Conservation (phyloP, 2,797 vertebrate species). For the Harpagifer antarcticus region DNA sequence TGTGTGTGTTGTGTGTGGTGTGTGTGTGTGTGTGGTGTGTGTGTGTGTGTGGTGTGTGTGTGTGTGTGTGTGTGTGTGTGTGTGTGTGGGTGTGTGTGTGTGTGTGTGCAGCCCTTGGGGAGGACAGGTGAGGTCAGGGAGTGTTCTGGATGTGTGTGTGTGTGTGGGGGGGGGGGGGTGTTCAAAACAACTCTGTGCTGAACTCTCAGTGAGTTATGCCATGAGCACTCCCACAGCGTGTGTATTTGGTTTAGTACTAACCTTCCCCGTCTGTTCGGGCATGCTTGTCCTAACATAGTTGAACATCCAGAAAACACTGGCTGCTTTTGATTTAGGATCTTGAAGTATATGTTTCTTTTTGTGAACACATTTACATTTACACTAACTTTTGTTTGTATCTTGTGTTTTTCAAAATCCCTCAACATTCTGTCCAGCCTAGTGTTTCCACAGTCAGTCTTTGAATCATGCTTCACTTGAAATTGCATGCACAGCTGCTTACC, state of each 20-base stretch:
- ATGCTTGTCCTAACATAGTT: constrained; percentile 46
- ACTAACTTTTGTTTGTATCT: neutral
- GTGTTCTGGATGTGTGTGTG: constrained; percentile 57
- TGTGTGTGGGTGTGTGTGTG: too few relatives aligned
- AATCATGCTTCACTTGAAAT: constrained; percentile 52
- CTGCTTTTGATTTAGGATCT: neutral
- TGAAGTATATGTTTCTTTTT: too few relatives aligned
- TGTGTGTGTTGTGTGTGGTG: too few relatives aligned
- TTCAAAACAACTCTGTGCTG: constrained; percentile 59
- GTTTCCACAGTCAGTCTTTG: constrained; percentile 44
- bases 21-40: too few relatives aligned
- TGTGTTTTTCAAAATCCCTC: constrained; percentile 8
- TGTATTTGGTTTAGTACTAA: constrained; percentile 24
- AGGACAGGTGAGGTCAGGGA: constrained; percentile 70
- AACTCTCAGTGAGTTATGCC: constrained; percentile 55
- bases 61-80: too few relatives aligned
- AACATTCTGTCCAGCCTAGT: neutral
- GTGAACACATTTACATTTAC: neutral
- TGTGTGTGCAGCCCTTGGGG: constrained; percentile 47
- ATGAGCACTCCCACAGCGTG: constrained; percentile 12
- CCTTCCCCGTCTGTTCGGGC: constrained; percentile 68
- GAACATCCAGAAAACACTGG: neutral
- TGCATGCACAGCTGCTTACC: constrained; percentile 63
- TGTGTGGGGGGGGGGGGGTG: neutral
- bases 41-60: too few relatives aligned